Evolutionary conservation across 1,140 invertebrate species (phyloP).

Genomic region (Macrocentrus cingulum): DNA sequence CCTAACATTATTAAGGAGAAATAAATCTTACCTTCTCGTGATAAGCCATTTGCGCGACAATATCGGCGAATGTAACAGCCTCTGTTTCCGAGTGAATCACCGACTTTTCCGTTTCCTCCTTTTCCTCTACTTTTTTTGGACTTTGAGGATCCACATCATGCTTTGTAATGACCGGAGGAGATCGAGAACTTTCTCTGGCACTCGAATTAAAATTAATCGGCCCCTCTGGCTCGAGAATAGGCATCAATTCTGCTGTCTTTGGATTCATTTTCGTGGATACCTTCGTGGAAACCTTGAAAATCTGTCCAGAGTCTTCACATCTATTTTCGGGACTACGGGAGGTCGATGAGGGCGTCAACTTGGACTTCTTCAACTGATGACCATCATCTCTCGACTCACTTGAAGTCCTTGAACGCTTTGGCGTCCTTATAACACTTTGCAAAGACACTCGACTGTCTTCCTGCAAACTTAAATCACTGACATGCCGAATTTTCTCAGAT

Average conservation of each 20-base stretch:
- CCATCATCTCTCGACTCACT: constrained; percentile 4
- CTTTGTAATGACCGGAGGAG: constrained; percentile 50
- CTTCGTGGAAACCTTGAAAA: too few relatives aligned
- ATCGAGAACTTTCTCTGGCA: constrained; percentile 45
- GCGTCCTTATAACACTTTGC: constrained; percentile 2
- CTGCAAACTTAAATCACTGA: background rate
- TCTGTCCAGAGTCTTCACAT: too few relatives aligned
- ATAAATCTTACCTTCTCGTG: constrained; percentile 50
- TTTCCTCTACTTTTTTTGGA: constrained; percentile 33
- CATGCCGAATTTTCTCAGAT: too few relatives aligned
- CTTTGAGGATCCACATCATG: constrained; percentile 33
- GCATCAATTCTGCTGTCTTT: constrained; percentile 47
- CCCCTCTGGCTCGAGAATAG: constrained; percentile 48
- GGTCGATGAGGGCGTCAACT: constrained; percentile 3
- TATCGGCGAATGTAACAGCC: constrained; percentile 46
- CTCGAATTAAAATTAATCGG: constrained; percentile 36
- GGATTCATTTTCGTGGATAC: background rate
- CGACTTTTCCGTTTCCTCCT: constrained; percentile 30
- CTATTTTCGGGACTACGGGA: background rate
- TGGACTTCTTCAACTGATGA: constrained; percentile 4
- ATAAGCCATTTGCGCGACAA: constrained; percentile 50
- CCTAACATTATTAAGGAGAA: too few relatives aligned
- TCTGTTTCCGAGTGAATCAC: constrained; percentile 34
- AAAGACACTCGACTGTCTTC: background rate
- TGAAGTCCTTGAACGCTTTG: constrained; percentile 9